These are phyloP conservation scores for Poecilus cupreus DNA, from an alignment of 2,888 invertebrate genomes.

Conservation along the genomic window DNA sequence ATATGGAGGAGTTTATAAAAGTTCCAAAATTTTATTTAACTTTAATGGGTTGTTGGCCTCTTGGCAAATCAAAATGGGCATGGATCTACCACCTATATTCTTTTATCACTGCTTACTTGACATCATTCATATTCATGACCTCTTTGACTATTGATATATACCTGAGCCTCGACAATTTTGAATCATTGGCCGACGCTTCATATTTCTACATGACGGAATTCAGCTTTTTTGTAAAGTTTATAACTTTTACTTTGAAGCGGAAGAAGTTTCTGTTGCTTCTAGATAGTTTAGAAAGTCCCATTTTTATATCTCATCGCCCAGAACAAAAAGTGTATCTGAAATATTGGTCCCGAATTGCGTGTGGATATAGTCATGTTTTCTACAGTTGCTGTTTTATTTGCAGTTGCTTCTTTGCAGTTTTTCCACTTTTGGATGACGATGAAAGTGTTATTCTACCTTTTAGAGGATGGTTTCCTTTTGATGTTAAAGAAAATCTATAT, in stretches of 20 bases:
- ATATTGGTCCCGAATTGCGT: constrained; percentile 47
- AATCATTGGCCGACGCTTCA: constrained; percentile 60
- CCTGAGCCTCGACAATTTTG: constrained; percentile 49
- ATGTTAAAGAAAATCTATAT: constrained; percentile 36
- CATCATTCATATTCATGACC: neutral
- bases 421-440: constrained; percentile 61
- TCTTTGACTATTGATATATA: neutral
- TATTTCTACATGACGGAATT: constrained; percentile 62
- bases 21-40: constrained; percentile 12
- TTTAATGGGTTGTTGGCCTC: neutral
- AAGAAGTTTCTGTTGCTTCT: constrained; percentile 59
- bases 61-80: neutral
- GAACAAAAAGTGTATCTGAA: constrained; percentile 58
- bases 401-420: constrained; percentile 61
- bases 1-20: constrained; percentile 9
- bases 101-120: neutral
- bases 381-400: constrained; percentile 56
- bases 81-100: neutral
- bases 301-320: constrained; percentile 44
- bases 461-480: constrained; percentile 63
- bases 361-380: constrained; percentile 41
- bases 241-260: constrained; percentile 58
- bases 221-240: constrained; percentile 61
- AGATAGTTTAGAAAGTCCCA: constrained; percentile 44
- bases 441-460: constrained; percentile 60